Base-by-base conservation (phyloP, 2,888 invertebrate genomes). In the Mythimna loreyi region DNA sequence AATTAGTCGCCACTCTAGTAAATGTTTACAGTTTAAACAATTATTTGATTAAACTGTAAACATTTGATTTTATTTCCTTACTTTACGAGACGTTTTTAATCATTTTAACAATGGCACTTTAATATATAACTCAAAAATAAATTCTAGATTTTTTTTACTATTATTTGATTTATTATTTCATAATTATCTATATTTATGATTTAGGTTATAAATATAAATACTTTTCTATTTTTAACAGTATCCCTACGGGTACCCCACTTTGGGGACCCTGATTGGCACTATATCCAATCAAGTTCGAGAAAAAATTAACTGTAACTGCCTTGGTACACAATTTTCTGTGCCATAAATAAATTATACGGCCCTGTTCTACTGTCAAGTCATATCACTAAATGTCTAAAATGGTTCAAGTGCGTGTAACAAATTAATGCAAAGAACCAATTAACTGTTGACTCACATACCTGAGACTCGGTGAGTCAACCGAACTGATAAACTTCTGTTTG, bases 391-490 rank as follows among this genome's bases (percentile, higher is more conserved):
- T 56, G 43, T 23, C 72, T 0, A 11, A 52, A 63, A 13, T 43
- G 2, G 3, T 49, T 25, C 21, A 60, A 57, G 36, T 73, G 49
- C 28, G 19, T 5, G 71, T 43, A 21, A 55, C 82, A 58, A 64
- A 43, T 30, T 56, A 21, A 72, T 69, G 60, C 68, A 69, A n/a
- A 75, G 74, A 80, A 72, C 80, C 77, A 73, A 80, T 79, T 75
- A 83, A 74, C 68, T 61, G 83, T 75, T 80, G 83, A 74, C 69
- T 74, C 75, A 78, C 78, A 68, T 78, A 73, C 72, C 72, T 71
- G 68, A 43, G 56, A 60, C 55, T 53, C 70, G 57, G 70, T 80
- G 83, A 81, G 71, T 80, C 80, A 81, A 72, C 78, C 23, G 67
- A 72, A 69, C 82, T 75, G 72, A 83, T 82, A 82, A 78, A 73